Evolutionary conservation across 2,113 vertebrate species (phyloP), one percentile per base, ranked within the genome.

Genomic region (Silurus meridionalis): DNA sequence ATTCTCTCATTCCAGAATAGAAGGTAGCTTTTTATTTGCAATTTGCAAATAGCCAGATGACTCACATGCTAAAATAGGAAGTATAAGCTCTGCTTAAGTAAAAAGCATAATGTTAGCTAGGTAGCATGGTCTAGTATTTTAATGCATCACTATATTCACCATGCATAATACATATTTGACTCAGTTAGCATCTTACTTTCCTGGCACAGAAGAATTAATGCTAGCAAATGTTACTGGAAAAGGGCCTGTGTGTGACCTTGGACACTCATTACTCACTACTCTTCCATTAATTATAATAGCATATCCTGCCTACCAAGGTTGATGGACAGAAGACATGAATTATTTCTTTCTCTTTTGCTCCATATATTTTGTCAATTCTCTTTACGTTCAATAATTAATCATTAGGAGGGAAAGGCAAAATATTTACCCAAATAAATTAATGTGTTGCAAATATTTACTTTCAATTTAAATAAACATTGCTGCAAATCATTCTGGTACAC

Each of bases 401-500:
- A 67, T 25, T 66, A 14, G 25, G 28, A 28, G 64, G 25, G n/a
- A 13, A 25, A 28, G 64, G 28, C 64, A 28, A 17, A 71, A 19
- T 19, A 67, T 28, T 67, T 37, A 67, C 66, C 4, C 25, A 37
- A 67, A 46, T 71, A 37, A 3, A 48, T 8, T 71, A 6, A 71
- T 46, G 7, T 2, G 2, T 17, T 46, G 28, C 17, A 71, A 71
- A 37, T 48, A 71, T 71, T 71, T 71, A 46, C 37, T 46, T 69
- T 17, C 28, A 3, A 37, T 8, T 17, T 14, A 66, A n/a, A 86
- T 89, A 83, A 82, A 90, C 53, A 91, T 90, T 88, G 88, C 88
- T 57, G 57, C 21, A 87, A 87, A 91, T 93, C 86, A 85, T 63
- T 93, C 5, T 79, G 92, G 91, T 93, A 94, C 84, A 91, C 93